These are phyloP conservation scores for Megalopta genalis DNA, from an alignment of 1,140 invertebrate species.

Conservation along the genomic window DNA sequence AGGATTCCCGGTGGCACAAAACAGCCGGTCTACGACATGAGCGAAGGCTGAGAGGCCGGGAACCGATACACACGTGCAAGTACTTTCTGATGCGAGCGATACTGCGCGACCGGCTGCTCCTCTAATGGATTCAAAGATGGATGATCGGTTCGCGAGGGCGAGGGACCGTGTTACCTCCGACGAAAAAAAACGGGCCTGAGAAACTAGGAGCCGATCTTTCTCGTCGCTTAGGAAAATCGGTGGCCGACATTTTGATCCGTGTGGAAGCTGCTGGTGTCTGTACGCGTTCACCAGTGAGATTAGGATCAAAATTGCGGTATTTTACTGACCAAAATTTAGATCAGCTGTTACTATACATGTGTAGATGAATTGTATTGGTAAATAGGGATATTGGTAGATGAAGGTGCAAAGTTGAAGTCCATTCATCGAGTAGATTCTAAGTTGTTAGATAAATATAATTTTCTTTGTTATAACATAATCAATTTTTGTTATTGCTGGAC, in stretches of 20 bases:
- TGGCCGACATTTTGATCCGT: not conserved
- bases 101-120: slow-evolving; percentile 46
- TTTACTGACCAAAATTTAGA: too few species aligned
- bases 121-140: slow-evolving; percentile 63
- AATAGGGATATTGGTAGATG: too few species aligned
- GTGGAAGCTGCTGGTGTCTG: too few species aligned
- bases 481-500: too few species aligned
- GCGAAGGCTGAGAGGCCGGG: slow-evolving; percentile 29
- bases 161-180: not conserved
- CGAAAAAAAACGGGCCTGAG: slow-evolving; percentile 19
- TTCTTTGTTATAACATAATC: too few species aligned
- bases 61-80: slow-evolving; percentile 55
- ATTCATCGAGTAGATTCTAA: too few species aligned
- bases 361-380: too few species aligned
- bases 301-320: too few species aligned
- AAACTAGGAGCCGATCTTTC: slow-evolving; percentile 28
- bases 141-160: slow-evolving; percentile 49
- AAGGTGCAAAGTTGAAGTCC: too few species aligned
- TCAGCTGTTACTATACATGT: too few species aligned
- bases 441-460: too few species aligned
- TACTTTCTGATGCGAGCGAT: slow-evolving; percentile 62
- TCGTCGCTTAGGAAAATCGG: slow-evolving; percentile 4
- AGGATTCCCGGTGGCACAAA: slow-evolving; percentile 53
- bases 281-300: too few species aligned
- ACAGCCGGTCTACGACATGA: slow-evolving; percentile 40